Base-by-base conservation (phyloP, 1,140 invertebrate species). In the Drepana arcuata region DNA sequence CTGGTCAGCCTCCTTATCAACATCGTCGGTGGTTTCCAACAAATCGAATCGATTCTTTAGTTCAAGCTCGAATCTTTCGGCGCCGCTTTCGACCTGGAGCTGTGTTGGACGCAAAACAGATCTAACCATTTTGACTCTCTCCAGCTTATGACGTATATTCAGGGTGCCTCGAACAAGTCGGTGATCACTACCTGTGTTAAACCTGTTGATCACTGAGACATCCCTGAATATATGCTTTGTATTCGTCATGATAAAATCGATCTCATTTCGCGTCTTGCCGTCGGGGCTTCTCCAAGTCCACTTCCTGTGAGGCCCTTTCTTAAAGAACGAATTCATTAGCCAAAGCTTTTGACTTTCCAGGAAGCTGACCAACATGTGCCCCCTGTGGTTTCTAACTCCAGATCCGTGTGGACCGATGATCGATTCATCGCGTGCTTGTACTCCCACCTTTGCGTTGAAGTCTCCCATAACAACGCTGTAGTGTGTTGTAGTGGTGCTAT, bases 211-310 rank as follows among this genome's bases (percentile, higher is more conserved):
- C 34, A 50, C 38, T 16, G 38, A 48, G 34, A 61, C 52, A 42
- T 47, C 41, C 16, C 38, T 57, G 31, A 60, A 65, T n/a, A n/a
- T 42, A 16, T 34, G 27, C 41, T 14, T 37, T 47, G 10, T 24
- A 18, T 7, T 45, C 14, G 40, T 26, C 10, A 60, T 28, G 26
- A 62, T 53, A 33, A 45, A 61, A 31, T 59, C 57, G 12, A 58
- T 54, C 39, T 53, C 42, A 24, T 55, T 66, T 48, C 44, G 56
- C 0, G 46, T 57, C 0, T 11, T 6, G 33, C 48, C 50, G 25
- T 63, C 45, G 13, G 47, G 55, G 25, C 49, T 61, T 24, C 45
- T 41, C 56, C 52, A 62, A 11, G 49, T 62, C 48, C 44, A 62
- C 21, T 54, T 61, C 10, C 46, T 37, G 7, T 43, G 37, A 2